Evolutionary conservation across 2,888 invertebrate genomes (phyloP), one percentile per base, ranked within the genome.

Genomic region (Chloroclysta siterata): DNA sequence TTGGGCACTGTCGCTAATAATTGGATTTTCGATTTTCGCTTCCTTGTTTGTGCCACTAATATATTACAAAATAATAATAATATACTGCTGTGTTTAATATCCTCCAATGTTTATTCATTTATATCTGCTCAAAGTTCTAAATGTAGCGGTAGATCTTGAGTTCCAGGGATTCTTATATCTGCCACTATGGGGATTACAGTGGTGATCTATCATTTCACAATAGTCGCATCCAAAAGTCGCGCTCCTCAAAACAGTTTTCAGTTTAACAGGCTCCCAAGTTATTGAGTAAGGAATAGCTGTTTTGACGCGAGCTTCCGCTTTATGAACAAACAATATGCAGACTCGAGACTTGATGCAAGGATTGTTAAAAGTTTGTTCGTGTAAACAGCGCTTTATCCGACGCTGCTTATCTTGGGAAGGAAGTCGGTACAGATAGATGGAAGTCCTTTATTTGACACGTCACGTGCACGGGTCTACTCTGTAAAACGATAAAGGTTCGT

Each of bases 241-340:
- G 58, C 53, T 5, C 36, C 13, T n/a, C 13, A 53, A 47, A 33
- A 44, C 1, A 17, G 22, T 33, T 39, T 36, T 17, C 22, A 60
- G 59, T 60, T 60, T 57, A 65, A 57, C 57, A 60, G 56, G 44
- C 56, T 61, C 10, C 42, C 54, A 56, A 66, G 62, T 63, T 71
- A 69, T 68, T 66, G 67, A 61, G 65, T 60, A 52, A 67, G 63
- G 63, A 67, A 67, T 70, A 68, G 56, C 59, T 64, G 69, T 67
- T 69, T 60, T 69, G 71, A 71, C 64, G 60, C 63, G 42, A 56
- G 69, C 69, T 68, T 70, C 66, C 68, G 64, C 52, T 63, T 60
- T 39, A 59, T 60, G 62, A 66, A 64, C 65, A 68, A 62, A 68
- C 66, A 56, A 56, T 56, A 58, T 54, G 62, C 63, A 63, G 59